These are phyloP conservation scores for Planococcus citri DNA, from an alignment of 1,140 invertebrate genomes.

Conservation along the genomic window DNA sequence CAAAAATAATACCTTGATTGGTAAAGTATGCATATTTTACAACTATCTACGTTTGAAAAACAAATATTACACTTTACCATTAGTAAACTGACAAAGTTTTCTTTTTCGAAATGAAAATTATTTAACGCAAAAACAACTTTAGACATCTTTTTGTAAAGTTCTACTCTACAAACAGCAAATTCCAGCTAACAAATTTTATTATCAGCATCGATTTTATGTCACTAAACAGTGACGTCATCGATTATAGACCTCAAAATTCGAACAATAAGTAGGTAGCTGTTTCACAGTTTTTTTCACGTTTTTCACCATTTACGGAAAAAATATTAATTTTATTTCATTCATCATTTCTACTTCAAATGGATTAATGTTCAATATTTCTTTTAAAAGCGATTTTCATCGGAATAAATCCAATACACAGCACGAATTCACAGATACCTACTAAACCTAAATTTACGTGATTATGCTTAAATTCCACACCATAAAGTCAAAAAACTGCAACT, in stretches of 20 bases:
- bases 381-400: too few species aligned
- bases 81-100: slow-evolving; percentile 4
- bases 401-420: too few species aligned
- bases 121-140: slow-evolving; percentile 17
- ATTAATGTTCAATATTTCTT: too few species aligned
- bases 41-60: slow-evolving; percentile 5
- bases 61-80: slow-evolving; percentile 16
- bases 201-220: slow-evolving; percentile 16
- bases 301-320: too few species aligned
- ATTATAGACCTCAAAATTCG: not conserved
- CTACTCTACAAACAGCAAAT: slow-evolving; percentile 15
- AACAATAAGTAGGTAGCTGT: not conserved
- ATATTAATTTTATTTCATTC: too few species aligned
- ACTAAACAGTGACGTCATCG: not conserved
- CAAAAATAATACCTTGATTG: not conserved
- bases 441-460: too few species aligned
- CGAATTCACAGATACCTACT: too few species aligned
- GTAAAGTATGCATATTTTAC: slow-evolving; percentile 11
- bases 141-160: slow-evolving; percentile 12
- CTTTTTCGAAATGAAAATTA: slow-evolving; percentile 6
- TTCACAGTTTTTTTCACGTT: not conserved
- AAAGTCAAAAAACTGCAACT: too few species aligned
- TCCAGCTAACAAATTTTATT: slow-evolving; percentile 10
- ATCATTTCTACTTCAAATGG: too few species aligned
- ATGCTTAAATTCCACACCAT: too few species aligned